Conservation (phyloP, 2,113 vertebrate species). For the Orthonyx spaldingii region DNA sequence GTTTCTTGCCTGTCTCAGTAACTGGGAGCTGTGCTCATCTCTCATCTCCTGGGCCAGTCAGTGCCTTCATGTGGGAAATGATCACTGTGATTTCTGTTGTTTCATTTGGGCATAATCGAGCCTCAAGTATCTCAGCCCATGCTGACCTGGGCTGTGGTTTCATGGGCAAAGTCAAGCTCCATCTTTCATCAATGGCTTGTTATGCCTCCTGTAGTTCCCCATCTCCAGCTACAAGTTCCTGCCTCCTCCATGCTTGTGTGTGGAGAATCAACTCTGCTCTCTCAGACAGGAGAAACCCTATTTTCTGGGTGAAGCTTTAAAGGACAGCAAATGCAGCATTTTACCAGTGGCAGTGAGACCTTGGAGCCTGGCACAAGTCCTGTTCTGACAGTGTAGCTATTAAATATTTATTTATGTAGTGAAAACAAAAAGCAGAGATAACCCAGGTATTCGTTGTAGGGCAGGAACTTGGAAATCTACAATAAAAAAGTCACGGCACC, state of each 20-base stretch:
- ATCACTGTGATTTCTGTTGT: neutral
- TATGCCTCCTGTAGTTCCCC: neutral
- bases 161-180: neutral
- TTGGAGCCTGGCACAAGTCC: neutral
- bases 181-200: neutral
- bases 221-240: neutral
- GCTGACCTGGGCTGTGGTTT: neutral
- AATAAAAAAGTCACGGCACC: neutral
- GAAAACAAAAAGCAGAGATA: conserved; percentile 54
- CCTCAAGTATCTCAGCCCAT: neutral
- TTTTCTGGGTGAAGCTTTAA: neutral
- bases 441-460: neutral
- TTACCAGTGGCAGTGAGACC: neutral
- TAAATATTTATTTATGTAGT: conserved; percentile 62
- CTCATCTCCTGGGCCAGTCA: neutral
- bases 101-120: neutral
- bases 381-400: conserved; percentile 20
- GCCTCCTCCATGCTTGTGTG: neutral
- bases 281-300: neutral
- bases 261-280: neutral
- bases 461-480: neutral
- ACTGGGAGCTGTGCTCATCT: neutral
- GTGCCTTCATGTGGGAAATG: neutral
- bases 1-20: neutral
- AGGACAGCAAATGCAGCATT: neutral